These are phyloP conservation scores for Sus scrofa DNA, from an alignment of 2,113 vertebrate genomes.

Conservation along the genomic window T2T-Sscrofa CM000822.6:17330001-17330500, in stretches of 20 bases:
- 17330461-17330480: background rate
- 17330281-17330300: too few relatives aligned
- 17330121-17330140: background rate
- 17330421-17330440: background rate
- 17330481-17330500: background rate
- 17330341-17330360: background rate
- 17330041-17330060: background rate
- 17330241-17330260: background rate
- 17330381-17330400: background rate
- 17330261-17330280: background rate
- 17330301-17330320: background rate
- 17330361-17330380: background rate
- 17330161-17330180: background rate
- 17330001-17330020: background rate
- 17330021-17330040: background rate
- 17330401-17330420: background rate
- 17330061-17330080: background rate
- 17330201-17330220: background rate
- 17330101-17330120: background rate
- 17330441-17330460: background rate
- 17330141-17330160: background rate
- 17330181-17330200: background rate
- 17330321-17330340: background rate
- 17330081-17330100: background rate
- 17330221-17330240: background rate